phyloP scores from a whole-genome alignment of 2,888 invertebrate species.

The Mesopsocus fuscifrons region DNA sequence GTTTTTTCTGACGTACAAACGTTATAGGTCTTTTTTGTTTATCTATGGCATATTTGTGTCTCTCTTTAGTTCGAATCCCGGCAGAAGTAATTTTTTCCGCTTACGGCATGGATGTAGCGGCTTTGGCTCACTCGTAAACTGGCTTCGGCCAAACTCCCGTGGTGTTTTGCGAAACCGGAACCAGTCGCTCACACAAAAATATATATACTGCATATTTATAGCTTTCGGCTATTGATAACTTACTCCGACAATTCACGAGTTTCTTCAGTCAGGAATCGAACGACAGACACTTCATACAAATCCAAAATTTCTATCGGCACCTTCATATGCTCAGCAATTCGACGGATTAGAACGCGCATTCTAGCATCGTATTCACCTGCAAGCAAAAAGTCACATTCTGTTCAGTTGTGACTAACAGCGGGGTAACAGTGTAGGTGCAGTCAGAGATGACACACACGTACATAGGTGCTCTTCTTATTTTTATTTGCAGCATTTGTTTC shows the following conservation, averaged over 20 bases:
- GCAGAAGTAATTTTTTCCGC: too few species aligned
- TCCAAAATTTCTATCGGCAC: slow-evolving; percentile 34
- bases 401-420: too few species aligned
- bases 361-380: slow-evolving; percentile 42
- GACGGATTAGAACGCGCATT: slow-evolving; percentile 35
- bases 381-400: slow-evolving; percentile 15
- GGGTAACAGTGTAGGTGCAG: neutral
- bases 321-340: slow-evolving; percentile 31
- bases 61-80: too few species aligned
- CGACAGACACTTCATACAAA: slow-evolving; percentile 34
- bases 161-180: too few species aligned
- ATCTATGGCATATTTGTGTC: too few species aligned
- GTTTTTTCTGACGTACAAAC: too few species aligned
- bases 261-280: slow-evolving; percentile 28
- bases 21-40: too few species aligned
- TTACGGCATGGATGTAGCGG: too few species aligned
- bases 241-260: slow-evolving; percentile 25
- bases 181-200: too few species aligned
- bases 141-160: too few species aligned
- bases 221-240: slow-evolving; percentile 17
- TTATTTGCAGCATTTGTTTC: neutral
- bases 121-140: too few species aligned
- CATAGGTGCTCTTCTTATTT: slow-evolving; percentile 1
- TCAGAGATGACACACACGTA: neutral
- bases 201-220: too few species aligned